phyloP scores from a whole-genome alignment of 2,797 vertebrate species.

The Chelon labrosus region DNA sequence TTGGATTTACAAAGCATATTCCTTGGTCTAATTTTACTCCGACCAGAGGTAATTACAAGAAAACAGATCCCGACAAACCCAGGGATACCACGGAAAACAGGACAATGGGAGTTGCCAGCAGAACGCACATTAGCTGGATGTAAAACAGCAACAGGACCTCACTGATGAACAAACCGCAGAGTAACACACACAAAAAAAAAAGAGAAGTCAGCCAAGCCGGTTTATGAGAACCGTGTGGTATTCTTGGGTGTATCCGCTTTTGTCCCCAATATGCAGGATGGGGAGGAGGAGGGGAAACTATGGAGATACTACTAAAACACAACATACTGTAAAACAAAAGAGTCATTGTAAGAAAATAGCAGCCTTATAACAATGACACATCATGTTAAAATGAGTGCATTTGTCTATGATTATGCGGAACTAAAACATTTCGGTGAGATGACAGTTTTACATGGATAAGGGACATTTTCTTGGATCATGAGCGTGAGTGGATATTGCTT shows the following conservation, averaged over 20 bases:
- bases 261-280: slow-evolving; percentile 24
- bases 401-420: neutral
- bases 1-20: neutral
- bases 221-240: slow-evolving; percentile 51
- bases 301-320: slow-evolving; percentile 23
- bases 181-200: slow-evolving; percentile 4
- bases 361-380: neutral
- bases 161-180: slow-evolving; percentile 48
- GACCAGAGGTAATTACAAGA: slow-evolving; percentile 1
- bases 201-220: slow-evolving; percentile 19
- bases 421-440: neutral
- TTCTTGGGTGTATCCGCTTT: slow-evolving; percentile 50
- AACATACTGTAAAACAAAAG: slow-evolving; percentile 20
- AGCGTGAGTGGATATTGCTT: neutral
- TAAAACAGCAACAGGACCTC: slow-evolving; percentile 50
- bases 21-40: neutral
- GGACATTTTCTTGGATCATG: no score
- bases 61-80: neutral
- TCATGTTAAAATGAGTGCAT: neutral
- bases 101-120: slow-evolving; percentile 57
- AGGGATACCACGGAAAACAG: slow-evolving; percentile 25
- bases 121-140: slow-evolving; percentile 24
- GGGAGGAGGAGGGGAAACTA: slow-evolving; percentile 18
- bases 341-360: slow-evolving; percentile 6
- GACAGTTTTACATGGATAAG: neutral